These are phyloP conservation scores for Metacarcinus magister DNA, from an alignment of 2,888 invertebrate genomes.

Conservation along the genomic window DNA sequence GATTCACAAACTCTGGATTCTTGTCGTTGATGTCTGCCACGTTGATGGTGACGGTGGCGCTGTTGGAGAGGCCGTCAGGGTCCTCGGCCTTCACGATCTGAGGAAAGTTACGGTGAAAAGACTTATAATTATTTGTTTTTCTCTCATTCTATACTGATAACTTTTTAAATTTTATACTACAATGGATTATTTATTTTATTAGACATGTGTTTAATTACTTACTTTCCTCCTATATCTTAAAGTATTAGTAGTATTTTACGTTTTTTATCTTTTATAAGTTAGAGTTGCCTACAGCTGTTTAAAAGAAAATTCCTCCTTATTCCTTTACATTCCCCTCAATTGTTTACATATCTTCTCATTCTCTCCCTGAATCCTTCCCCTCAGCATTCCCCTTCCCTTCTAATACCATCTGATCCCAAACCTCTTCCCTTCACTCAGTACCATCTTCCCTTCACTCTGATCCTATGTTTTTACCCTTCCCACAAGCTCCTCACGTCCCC, in stretches of 20 bases:
- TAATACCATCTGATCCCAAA: background rate
- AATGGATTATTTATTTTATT: too few species aligned
- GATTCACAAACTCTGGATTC: constrained; percentile 93
- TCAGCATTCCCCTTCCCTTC: background rate
- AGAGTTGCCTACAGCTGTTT: background rate
- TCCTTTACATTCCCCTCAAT: background rate
- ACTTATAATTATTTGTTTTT: background rate
- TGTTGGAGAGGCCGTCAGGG: constrained; percentile 91
- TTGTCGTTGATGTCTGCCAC: constrained; percentile 97
- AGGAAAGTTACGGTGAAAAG: background rate
- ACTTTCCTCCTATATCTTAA: background rate
- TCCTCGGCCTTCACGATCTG: constrained; percentile 94
- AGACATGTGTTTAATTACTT: background rate
- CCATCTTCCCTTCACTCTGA: background rate
- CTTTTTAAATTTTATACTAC: background rate
- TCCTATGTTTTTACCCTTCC: background rate
- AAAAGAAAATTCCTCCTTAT: background rate
- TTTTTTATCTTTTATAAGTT: background rate
- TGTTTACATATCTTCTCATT: background rate
- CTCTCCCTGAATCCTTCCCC: background rate
- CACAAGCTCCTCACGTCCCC: background rate
- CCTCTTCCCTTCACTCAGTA: background rate
- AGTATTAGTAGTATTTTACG: background rate
- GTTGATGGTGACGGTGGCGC: constrained; percentile 93
- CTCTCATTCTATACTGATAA: background rate